A percentile compares a stretch with the other conserved stretches of the same genome.
These are phyloP conservation scores for Drosophila mercatorum DNA, from an alignment of 2,888 invertebrate species.

Conservation along the genomic window DNA sequence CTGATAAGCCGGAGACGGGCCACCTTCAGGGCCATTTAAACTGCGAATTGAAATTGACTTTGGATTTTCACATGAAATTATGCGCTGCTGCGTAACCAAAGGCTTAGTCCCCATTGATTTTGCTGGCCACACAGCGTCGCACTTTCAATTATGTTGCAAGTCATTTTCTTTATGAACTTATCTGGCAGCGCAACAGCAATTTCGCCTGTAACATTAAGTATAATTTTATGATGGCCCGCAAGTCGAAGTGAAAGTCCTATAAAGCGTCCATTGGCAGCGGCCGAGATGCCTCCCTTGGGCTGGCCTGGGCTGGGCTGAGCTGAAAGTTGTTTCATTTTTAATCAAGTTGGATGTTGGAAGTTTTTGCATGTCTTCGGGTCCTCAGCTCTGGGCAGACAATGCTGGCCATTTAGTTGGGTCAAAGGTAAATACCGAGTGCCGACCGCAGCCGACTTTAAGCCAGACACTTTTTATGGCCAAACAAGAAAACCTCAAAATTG, in stretches of 20 bases:
- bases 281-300: constrained; percentile 28
- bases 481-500: constrained; percentile 80
- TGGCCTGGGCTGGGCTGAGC: not conserved
- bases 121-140: constrained; percentile 29
- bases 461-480: constrained; percentile 84
- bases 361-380: constrained; percentile 52
- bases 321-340: constrained; percentile 66
- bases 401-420: constrained; percentile 70
- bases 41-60: constrained; percentile 52
- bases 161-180: constrained; percentile 84
- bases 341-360: constrained; percentile 61
- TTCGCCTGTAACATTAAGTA: constrained; percentile 83
- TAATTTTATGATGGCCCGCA: constrained; percentile 82
- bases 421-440: constrained; percentile 63
- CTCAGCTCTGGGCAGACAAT: constrained; percentile 27
- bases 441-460: constrained; percentile 59
- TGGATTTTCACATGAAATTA: constrained; percentile 61
- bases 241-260: constrained; percentile 55
- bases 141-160: constrained; percentile 82
- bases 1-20: constrained; percentile 54
- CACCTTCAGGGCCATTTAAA: constrained; percentile 34
- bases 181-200: constrained; percentile 82
- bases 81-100: constrained; percentile 55
- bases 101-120: constrained; percentile 43
- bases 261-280: constrained; percentile 65